Base-by-base conservation (phyloP, 2,797 vertebrate species). In the Ctenopoma multispine region DNA sequence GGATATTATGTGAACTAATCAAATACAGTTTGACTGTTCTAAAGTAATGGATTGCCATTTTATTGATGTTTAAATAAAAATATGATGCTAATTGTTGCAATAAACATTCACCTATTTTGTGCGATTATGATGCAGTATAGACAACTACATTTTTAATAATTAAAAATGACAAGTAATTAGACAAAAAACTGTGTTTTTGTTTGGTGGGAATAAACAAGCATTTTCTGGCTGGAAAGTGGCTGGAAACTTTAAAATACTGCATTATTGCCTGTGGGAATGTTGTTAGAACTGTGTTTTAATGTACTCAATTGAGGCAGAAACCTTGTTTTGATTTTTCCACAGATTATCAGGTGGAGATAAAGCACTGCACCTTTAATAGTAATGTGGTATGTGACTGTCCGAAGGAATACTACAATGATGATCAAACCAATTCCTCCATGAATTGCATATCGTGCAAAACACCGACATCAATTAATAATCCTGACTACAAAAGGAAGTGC, bases 301-400 rank as follows among this genome's bases (percentile, higher is more conserved):
- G 12, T 38, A 59, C 46, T 40, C 12, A 23, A 29, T 7, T 44
- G 47, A 41, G 10, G 60, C 46, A 47, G n/a, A 51, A 51, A 43
- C 6, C 10, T 21, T 59, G 3, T 58, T 62, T 51, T 55, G 6
- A 15, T 51, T 65, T 43, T 20, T 7, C 38, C 7, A 7, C 57
- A 84, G 82, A 0, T 14, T 0, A 1, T 8, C 3, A 66, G 40
- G 4, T 0, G 17, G 0, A 0, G 15, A 41, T 17, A 63, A 18
- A 0, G 7, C 0, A 1, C 1, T 94, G 93, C 64, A 23, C 3
- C 40, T 0, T 1, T 20, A 13, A 13, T 3, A 63, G n/a, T 0
- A 0, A 91, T 31, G 11, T 1, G 14, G 8, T 7, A 12, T 94
- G 93, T 34, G 31, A 0, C 0, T 94, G 92, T 69, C 24, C 46